Percentiles rank a stretch among this genome's conserved stretches.
phyloP scores from a whole-genome alignment of 1,140 invertebrate genomes.

The Ceratina calcarata region DNA sequence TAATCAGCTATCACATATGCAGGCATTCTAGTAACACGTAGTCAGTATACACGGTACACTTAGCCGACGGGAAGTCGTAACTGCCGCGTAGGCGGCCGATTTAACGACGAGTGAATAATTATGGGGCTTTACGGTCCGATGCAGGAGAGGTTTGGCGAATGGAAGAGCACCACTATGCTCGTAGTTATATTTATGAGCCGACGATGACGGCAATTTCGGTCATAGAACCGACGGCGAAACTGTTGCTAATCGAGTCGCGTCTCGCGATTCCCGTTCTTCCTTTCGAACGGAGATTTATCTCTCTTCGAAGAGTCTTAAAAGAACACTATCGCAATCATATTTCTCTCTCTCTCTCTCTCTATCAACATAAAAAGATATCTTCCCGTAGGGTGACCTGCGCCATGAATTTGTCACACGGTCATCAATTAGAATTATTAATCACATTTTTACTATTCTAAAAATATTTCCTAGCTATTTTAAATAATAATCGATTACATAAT shows the following conservation, averaged over 20 bases:
- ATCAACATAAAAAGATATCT: too few species aligned
- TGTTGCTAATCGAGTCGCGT: constrained; percentile 57
- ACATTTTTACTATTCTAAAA: too few species aligned
- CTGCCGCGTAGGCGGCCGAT: constrained; percentile 74
- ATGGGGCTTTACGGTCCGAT: constrained; percentile 76
- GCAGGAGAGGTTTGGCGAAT: constrained; percentile 66
- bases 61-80: constrained; percentile 68
- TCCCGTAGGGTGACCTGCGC: constrained; percentile 69
- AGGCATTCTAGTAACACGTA: constrained; percentile 63
- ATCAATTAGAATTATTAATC: too few species aligned
- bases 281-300: not conserved
- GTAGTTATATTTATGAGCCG: constrained; percentile 73
- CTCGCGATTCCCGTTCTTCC: constrained; percentile 1
- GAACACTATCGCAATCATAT: not conserved
- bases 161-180: constrained; percentile 51
- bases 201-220: constrained; percentile 66
- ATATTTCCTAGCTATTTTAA: not conserved
- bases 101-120: constrained; percentile 80
- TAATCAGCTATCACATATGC: constrained; percentile 59
- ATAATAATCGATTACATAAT: constrained; percentile 9
- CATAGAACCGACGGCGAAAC: constrained; percentile 53
- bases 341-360: too few species aligned
- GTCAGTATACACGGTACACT: constrained; percentile 58
- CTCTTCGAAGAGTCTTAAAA: not conserved
- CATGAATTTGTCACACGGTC: constrained; percentile 67